Evolutionary conservation across 2,797 vertebrate genomes (phyloP), one percentile per base, ranked within the genome.

Genomic region (Lithobates sylvaticus): DNA sequence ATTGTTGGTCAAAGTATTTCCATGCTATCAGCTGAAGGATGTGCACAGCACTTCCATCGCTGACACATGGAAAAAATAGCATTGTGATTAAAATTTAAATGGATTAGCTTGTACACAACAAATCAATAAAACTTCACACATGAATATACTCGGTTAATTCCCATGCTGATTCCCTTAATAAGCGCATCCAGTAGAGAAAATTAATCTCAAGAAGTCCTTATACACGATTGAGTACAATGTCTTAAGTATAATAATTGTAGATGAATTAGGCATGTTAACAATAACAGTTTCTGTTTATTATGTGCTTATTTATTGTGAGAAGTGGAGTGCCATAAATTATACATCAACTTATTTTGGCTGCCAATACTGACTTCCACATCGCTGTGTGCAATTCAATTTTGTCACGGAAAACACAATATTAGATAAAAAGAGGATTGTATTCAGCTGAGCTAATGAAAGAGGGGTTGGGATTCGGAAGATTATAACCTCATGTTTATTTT

Each of bases 101-200:
- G 73, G 76, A 50, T 69, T 72, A 54, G 72, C 26, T 21, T 69
- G 65, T 58, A 44, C 29, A 50, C 39, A 86, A 75, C 81, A 27
- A 81, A 76, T 67, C 73, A 76, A 61, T 77, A 23, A 61, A 82
- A 73, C 71, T 27, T 86, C 78, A 76, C 77, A 85, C 39, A 74
- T 81, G 78, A 76, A 81, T 65, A 61, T 12, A 67, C 73, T 42
- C 13, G 54, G 65, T 44, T 77, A 77, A 82, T 77, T 76, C 78
- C 78, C 78, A 27, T 70, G 78, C 36, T 82, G 36, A 82, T 70
- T 81, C 29, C 81, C 34, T 67, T 86, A 81, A 86, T 86, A 79
- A 86, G 78, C 65, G 64, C 78, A 81, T 86, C 72, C 32, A 85
- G 64, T 67, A 65, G 65, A 81, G 78, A 70, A 76, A 70, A 86